Conservation (phyloP, 2,113 vertebrate species). For the Sander vitreus region DNA sequence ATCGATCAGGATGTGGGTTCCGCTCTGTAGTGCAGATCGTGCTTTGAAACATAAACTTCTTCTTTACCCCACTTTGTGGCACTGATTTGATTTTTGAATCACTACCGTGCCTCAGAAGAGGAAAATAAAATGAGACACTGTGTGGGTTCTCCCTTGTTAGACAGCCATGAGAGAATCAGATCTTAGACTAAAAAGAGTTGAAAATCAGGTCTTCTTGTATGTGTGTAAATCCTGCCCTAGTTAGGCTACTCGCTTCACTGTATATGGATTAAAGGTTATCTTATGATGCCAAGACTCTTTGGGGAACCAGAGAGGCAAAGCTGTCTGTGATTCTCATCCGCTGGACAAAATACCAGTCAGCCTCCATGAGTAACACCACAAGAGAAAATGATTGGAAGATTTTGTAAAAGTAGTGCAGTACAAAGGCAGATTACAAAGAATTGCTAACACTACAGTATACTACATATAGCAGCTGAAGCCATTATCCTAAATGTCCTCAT, state of each 20-base stretch:
- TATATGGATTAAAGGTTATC: constrained; percentile 66
- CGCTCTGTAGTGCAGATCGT: not conserved
- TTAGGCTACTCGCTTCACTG: constrained; percentile 56
- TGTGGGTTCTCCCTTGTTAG: constrained; percentile 29
- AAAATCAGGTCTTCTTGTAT: constrained; percentile 62
- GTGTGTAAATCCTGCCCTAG: constrained; percentile 59
- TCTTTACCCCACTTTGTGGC: not conserved
- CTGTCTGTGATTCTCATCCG: constrained; percentile 40
- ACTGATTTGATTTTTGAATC: constrained; percentile 15
- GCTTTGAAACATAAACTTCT: constrained; percentile 6
- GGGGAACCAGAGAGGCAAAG: constrained; percentile 33
- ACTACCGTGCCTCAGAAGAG: constrained; percentile 2
- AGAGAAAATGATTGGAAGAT: not conserved
- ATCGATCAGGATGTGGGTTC: not conserved
- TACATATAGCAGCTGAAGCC: not conserved
- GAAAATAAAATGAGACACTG: not conserved
- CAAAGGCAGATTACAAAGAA: constrained; percentile 10
- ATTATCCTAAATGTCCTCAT: constrained; percentile 1
- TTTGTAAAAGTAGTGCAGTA: constrained; percentile 8
- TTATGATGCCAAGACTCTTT: constrained; percentile 48
- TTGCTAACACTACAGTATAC: not conserved
- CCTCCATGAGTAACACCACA: constrained; percentile 38
- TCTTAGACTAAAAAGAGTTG: constrained; percentile 57
- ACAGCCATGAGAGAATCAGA: constrained; percentile 36
- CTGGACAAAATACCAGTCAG: constrained; percentile 56